Base-by-base conservation (phyloP, 1,140 invertebrate species). In the Scaptomyza hsui region DNA sequence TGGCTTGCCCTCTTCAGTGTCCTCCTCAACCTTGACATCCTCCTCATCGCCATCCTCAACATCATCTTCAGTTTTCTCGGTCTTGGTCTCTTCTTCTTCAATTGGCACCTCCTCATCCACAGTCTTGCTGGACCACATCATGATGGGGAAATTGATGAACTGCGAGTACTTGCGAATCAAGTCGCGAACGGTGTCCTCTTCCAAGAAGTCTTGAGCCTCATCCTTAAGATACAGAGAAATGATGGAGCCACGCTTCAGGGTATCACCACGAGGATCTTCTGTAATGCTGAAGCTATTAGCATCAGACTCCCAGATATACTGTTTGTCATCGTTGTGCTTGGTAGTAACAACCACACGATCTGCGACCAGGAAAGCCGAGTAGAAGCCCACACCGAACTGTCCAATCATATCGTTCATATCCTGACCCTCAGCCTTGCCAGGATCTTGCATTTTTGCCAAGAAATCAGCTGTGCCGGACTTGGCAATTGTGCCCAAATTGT, bases 401-500 rank as follows among this genome's bases (percentile, higher is more conserved):
- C 96, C 97, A 90, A 97, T 98, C 94, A 98, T 96, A 89, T 97
- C 96, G 74, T 95, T 96, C 79, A 96, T 93, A 74, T 97, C 95
- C 51, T 78, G 75, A 7, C 77, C 86, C 9, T 64, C 89, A 0
- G 89, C 29, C 91, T 91, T 91, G 56, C 69, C 82, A 2, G 93
- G 92, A 52, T 98, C 97, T 88, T 97, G 96, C 93, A 99, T 95
- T 92, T 99, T 99, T 13, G 95, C 94, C 18, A 99, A 93, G 92
- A 99, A 99, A 91, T 99, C 99, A 4, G 98, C 98, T 0, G 99
- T 99, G 63, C 99, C 99, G 9, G 99, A 99, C 91, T 99, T 99
- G 13, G 99, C 99, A 75, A 99, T 99, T 15, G 99, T 99, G 73
- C 99, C 99, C 39, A 99, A 93, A 93, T 99, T 99, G 69, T 97